Evolutionary conservation across 1,140 invertebrate genomes (phyloP).

Genomic region (Dinothrombium tinctorium): DNA sequence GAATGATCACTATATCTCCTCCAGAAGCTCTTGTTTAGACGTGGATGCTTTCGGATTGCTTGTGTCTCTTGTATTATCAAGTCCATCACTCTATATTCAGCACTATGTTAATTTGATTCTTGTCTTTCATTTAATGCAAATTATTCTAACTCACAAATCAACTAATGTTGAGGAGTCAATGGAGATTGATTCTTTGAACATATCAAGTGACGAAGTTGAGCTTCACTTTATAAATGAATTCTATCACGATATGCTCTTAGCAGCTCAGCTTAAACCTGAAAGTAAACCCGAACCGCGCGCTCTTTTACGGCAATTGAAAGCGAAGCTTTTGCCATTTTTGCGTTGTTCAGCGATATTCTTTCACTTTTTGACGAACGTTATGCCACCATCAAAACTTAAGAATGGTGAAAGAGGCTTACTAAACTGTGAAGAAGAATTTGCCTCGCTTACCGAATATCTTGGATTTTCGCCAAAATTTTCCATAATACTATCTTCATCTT

Average conservation of each 20-base stretch:
- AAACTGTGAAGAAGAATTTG: conserved; percentile 39
- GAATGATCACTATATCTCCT: conserved; percentile 14
- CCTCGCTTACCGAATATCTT: conserved; percentile 60
- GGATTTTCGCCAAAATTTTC: conserved; percentile 33
- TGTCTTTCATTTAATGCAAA: conserved; percentile 44
- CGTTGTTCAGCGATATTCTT: conserved; percentile 67
- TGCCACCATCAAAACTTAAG: conserved; percentile 41
- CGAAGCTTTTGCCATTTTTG: conserved; percentile 39
- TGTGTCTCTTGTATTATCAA: conserved; percentile 42
- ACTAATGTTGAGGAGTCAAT: background rate
- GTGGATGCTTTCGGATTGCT: conserved; percentile 66
- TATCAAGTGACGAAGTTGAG: background rate
- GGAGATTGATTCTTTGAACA: conserved; percentile 2
- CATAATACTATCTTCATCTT: conserved; percentile 10
- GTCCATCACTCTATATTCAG: conserved; percentile 39
- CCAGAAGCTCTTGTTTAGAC: conserved; percentile 37
- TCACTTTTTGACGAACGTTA: conserved; percentile 62
- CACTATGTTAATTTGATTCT: conserved; percentile 46
- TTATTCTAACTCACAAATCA: no score
- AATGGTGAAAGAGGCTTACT: conserved; percentile 16
- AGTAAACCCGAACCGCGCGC: background rate
- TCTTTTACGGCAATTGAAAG: background rate
- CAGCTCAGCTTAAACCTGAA: background rate
- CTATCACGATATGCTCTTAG: background rate
- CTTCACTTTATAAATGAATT: conserved; percentile 1